These are phyloP conservation scores for Spicauda simplicius DNA, from an alignment of 2,888 invertebrate genomes.

Conservation along the genomic window DNA sequence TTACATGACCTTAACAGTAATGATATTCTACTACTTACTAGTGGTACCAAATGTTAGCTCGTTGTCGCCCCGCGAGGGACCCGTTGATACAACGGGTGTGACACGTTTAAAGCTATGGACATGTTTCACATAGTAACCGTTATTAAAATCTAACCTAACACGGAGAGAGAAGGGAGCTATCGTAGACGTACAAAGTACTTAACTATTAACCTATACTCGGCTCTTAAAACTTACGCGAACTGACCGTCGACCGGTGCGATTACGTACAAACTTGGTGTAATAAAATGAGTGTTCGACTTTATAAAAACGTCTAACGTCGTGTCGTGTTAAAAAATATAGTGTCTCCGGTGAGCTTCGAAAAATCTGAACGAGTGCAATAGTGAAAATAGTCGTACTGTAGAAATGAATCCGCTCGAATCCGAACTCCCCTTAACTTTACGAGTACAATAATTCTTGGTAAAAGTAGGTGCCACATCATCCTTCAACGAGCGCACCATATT, in stretches of 20 bases:
- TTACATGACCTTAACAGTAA: constrained; percentile 82
- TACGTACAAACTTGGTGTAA: constrained; percentile 78
- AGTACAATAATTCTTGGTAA: constrained; percentile 49
- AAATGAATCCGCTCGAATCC: constrained; percentile 61
- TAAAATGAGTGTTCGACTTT: constrained; percentile 75
- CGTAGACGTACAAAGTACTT: constrained; percentile 77
- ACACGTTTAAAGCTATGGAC: constrained; percentile 84
- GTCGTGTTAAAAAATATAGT: constrained; percentile 72
- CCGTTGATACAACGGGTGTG: constrained; percentile 83
- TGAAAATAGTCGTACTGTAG: constrained; percentile 69
- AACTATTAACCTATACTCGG: constrained; percentile 72
- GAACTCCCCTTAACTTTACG: constrained; percentile 49
- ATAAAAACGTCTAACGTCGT: constrained; percentile 75
- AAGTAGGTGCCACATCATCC: constrained; percentile 57
- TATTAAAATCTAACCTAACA: constrained; percentile 78
- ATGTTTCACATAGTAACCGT: constrained; percentile 79
- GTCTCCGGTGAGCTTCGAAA: constrained; percentile 67
- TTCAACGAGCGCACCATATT: constrained; percentile 52
- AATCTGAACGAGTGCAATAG: constrained; percentile 75
- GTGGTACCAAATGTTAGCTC: constrained; percentile 76
- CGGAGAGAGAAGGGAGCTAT: constrained; percentile 79
- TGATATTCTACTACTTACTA: constrained; percentile 82
- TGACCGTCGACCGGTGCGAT: constrained; percentile 75
- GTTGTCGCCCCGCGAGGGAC: constrained; percentile 71
- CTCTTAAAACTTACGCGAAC: constrained; percentile 75